These are phyloP conservation scores for Dione juno DNA, from an alignment of 2,888 invertebrate species.

Conservation along the genomic window DNA sequence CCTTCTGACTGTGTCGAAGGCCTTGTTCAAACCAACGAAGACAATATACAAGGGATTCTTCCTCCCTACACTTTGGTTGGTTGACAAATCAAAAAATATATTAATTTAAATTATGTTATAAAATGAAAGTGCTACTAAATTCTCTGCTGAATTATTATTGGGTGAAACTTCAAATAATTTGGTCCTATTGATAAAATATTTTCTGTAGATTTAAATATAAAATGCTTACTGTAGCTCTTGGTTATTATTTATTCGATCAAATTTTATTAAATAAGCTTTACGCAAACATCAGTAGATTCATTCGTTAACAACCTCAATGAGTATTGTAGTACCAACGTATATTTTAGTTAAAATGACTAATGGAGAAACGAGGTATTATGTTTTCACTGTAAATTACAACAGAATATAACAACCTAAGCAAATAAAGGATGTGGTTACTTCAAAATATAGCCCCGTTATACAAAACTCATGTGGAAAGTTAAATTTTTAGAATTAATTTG, in stretches of 20 bases:
- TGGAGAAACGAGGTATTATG: background rate
- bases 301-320: conserved; percentile 15
- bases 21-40: no score
- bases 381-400: conserved; percentile 17
- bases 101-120: no score
- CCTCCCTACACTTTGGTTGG: no score
- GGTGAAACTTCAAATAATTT: background rate
- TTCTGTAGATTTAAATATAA: conserved; percentile 4
- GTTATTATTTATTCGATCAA: conserved; percentile 10
- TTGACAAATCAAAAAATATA: no score
- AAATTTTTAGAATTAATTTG: conserved; percentile 13
- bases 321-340: background rate
- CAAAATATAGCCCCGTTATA: conserved; percentile 2
- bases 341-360: conserved; percentile 13
- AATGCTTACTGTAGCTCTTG: conserved; percentile 4
- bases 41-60: no score
- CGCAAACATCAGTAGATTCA: conserved; percentile 15
- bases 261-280: conserved; percentile 11
- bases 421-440: conserved; percentile 14
- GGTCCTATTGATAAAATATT: conserved; percentile 1
- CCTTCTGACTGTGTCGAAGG: no score
- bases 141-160: no score
- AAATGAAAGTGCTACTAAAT: no score
- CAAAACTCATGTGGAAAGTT: conserved; percentile 6
- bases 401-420: conserved; percentile 16